phyloP scores from a whole-genome alignment of 2,888 invertebrate species.

The Rotaria socialis region DNA sequence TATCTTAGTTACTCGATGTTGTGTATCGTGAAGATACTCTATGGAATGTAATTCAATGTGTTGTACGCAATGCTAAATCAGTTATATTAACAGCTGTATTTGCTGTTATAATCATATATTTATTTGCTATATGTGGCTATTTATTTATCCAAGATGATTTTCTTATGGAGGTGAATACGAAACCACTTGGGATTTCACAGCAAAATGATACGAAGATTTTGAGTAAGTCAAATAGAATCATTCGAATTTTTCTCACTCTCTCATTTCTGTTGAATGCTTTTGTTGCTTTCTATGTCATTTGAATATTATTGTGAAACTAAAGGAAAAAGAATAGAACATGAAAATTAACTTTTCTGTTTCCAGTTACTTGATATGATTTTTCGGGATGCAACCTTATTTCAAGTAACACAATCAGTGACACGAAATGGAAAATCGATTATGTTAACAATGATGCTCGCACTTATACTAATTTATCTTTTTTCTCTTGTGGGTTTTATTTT shows the following conservation, averaged over 20 bases:
- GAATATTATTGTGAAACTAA: no score
- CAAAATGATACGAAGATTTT: neutral
- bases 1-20: constrained; percentile 81
- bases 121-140: constrained; percentile 97
- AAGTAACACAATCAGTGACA: constrained; percentile 96
- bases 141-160: constrained; percentile 98
- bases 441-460: constrained; percentile 88
- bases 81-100: constrained; percentile 94
- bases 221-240: neutral
- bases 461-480: constrained; percentile 92
- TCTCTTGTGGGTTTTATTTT: constrained; percentile 97
- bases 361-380: constrained; percentile 96
- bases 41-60: constrained; percentile 94
- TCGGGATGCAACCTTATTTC: constrained; percentile 93
- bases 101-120: constrained; percentile 87
- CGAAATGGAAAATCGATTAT: constrained; percentile 96
- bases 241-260: neutral
- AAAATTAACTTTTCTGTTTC: constrained; percentile 82
- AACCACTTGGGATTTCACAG: neutral
- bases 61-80: constrained; percentile 95
- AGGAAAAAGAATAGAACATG: no score
- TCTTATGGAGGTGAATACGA: constrained; percentile 73
- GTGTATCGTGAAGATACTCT: constrained; percentile 97
- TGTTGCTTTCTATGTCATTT: neutral
- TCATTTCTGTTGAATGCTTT: neutral